phyloP scores from a whole-genome alignment of 2,888 invertebrate genomes.

The Nymphalis polychloros region DNA sequence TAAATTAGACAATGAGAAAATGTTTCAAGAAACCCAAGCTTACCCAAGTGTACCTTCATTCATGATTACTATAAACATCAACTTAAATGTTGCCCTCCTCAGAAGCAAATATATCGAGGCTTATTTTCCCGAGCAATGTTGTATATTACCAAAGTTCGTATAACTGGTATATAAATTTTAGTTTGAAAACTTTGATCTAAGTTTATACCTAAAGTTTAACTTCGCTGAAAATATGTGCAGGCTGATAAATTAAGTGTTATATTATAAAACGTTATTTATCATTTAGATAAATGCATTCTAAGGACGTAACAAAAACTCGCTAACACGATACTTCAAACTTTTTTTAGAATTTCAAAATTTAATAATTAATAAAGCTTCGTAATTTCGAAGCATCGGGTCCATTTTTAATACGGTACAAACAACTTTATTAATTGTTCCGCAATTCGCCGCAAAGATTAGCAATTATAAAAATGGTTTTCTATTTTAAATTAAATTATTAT shows the following conservation, averaged over 20 bases:
- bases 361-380: neutral
- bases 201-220: slow-evolving; percentile 3
- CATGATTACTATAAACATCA: slow-evolving; percentile 10
- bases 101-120: slow-evolving; percentile 1
- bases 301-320: slow-evolving; percentile 27
- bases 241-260: neutral
- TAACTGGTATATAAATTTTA: slow-evolving; percentile 4
- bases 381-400: no score
- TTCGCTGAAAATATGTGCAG: slow-evolving; percentile 8
- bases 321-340: slow-evolving; percentile 30
- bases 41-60: neutral
- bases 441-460: no score
- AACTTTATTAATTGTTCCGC: no score
- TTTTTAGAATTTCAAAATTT: slow-evolving; percentile 28
- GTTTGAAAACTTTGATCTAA: slow-evolving; percentile 8
- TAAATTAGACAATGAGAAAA: slow-evolving; percentile 27
- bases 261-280: neutral
- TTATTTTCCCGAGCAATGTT: slow-evolving; percentile 1
- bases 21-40: slow-evolving; percentile 9
- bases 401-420: no score
- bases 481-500: no score
- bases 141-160: slow-evolving; percentile 11
- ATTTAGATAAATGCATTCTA: slow-evolving; percentile 20
- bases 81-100: neutral
- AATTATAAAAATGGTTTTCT: no score